Evolutionary conservation across 2,113 vertebrate genomes (phyloP).

Genomic region (Myodes glareolus): DNA sequence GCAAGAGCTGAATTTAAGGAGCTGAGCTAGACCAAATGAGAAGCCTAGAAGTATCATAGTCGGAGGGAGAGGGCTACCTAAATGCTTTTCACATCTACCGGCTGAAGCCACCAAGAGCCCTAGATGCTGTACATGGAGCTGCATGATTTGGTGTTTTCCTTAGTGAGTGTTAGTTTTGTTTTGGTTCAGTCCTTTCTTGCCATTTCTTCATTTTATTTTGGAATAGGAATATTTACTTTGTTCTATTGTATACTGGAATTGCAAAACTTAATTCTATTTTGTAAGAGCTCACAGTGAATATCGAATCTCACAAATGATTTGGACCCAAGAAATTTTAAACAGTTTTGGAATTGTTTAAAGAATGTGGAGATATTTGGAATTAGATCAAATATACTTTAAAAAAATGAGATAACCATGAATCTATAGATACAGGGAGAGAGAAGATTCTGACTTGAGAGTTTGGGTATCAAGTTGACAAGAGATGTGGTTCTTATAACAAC

Average conservation of each 20-base stretch:
- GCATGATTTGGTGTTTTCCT: not conserved
- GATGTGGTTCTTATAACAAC: not conserved
- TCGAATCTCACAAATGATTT: not conserved
- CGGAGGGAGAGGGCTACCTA: not conserved
- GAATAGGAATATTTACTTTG: not conserved
- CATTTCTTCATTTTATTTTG: not conserved
- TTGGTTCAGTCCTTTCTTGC: not conserved
- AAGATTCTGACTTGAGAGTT: not conserved
- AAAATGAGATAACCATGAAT: not conserved
- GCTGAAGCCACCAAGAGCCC: not conserved
- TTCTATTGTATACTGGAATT: not conserved
- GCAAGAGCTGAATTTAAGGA: not conserved
- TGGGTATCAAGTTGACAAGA: not conserved
- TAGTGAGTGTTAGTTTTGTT: not conserved
- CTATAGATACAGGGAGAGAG: not conserved
- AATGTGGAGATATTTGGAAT: not conserved
- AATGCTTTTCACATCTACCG: not conserved
- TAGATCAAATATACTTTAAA: not conserved
- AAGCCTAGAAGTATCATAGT: not conserved
- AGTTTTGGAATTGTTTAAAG: not conserved
- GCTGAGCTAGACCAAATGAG: not conserved
- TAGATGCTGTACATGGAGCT: not conserved
- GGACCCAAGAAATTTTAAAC: not conserved
- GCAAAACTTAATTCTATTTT: not conserved
- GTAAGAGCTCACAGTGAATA: not conserved